Conservation (phyloP, 2,888 invertebrate species). For the Aporophyla lueneburgensis region DNA sequence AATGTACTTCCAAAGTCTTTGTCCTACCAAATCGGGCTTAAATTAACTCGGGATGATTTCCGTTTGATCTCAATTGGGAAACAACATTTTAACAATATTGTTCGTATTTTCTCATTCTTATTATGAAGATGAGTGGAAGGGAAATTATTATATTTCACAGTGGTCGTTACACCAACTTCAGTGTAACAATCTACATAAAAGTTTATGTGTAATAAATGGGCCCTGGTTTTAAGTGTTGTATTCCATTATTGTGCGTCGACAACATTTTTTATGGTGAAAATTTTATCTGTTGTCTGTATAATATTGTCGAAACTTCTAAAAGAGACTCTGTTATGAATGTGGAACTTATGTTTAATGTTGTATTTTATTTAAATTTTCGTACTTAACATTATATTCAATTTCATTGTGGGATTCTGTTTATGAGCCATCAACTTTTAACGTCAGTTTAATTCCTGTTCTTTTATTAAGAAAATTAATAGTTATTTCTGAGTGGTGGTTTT, state of each 20-base stretch:
- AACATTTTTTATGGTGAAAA: constrained; percentile 62
- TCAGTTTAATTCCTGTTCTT: background rate
- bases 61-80: constrained; percentile 46
- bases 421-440: background rate
- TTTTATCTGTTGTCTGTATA: constrained; percentile 46
- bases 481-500: background rate
- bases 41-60: constrained; percentile 39
- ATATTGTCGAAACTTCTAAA: constrained; percentile 39
- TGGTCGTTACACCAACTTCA: constrained; percentile 62
- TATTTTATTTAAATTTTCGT: constrained; percentile 4
- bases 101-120: constrained; percentile 30
- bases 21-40: constrained; percentile 31
- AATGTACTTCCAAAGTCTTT: constrained; percentile 44
- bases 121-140: constrained; percentile 39
- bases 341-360: constrained; percentile 15
- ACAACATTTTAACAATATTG: constrained; percentile 36
- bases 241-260: constrained; percentile 61
- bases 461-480: background rate
- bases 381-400: background rate
- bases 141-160: constrained; percentile 63
- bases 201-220: constrained; percentile 71
- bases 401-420: constrained; percentile 4
- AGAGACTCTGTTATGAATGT: constrained; percentile 20
- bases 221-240: constrained; percentile 64
- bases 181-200: constrained; percentile 71